Base-by-base conservation (phyloP, 1,140 invertebrate genomes). In the Cherax quadricarinatus region DNA sequence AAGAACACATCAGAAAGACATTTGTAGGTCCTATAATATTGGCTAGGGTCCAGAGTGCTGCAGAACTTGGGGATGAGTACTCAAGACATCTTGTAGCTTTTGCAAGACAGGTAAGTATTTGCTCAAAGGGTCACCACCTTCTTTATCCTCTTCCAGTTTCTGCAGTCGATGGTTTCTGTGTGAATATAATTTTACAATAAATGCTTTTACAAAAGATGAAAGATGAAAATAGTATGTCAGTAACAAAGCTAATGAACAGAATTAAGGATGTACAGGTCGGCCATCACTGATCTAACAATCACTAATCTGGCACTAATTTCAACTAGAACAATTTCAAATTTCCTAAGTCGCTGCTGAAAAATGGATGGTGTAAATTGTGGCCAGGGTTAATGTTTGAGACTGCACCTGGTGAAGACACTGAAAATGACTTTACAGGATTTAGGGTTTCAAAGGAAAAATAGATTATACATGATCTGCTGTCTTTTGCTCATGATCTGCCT, bases 91-190 rank as follows among this genome's bases (percentile, higher is more conserved):
- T 48, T 83, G 49, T 4, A 83, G n/a, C 1, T 83, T 51, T 53
- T 83, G 81, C 51, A 83, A 53, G n/a, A 83, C 6, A 24, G 81
- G 24, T 12, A 53, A 51, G 24, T 18, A 53, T 21, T 83, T 14
- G 51, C 24, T 57, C n/a, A 83, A n/a, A 24, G 81, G 51, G 49
- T 83, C 81, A 7, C 51, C 49, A 21, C 57, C 14, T 10, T 48
- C 51, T 0, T 83, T 18, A 0, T 83, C 51, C 4, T 83, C 51
- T 57, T 83, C 81, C 57, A 83, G 10, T 24, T 24, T 6, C 81
- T 83, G 81, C 12, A 60, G 81, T 0, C 81, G 81, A 60, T 83
- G 81, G 57, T 16, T 83, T 60, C 81, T 83, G 81, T 51, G 70
- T 30, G 9, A 7, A 30, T 6, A 75, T 30, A 75, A 30, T 18